phyloP scores from a whole-genome alignment of 2,797 vertebrate species.

The Chromis chromis region DNA sequence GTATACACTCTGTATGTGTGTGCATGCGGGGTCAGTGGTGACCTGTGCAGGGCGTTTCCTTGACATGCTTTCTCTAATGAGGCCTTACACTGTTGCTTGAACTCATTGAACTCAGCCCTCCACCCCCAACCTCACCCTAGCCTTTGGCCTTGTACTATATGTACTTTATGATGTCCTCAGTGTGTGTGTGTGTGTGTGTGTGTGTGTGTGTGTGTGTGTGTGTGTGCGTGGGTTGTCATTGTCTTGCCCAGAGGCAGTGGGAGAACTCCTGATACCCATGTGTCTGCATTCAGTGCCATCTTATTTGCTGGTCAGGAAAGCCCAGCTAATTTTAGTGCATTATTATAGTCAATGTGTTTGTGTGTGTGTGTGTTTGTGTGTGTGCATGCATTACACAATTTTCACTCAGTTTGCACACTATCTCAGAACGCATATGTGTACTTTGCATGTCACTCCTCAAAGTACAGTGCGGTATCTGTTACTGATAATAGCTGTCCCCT shows the following conservation, averaged over 20 bases:
- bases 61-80: conserved; percentile 32
- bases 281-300: conserved; percentile 40
- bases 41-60: conserved; percentile 33
- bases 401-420: conserved; percentile 22
- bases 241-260: not conserved
- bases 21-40: conserved; percentile 25
- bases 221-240: not conserved
- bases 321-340: conserved; percentile 21
- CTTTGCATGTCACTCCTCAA: conserved; percentile 48
- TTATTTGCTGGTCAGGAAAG: conserved; percentile 45
- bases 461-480: conserved; percentile 45
- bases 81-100: conserved; percentile 25
- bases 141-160: conserved; percentile 55
- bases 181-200: conserved; percentile 23
- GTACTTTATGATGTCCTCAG: conserved; percentile 34
- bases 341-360: not conserved
- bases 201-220: conserved; percentile 23
- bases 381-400: conserved; percentile 4
- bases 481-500: conserved; percentile 56
- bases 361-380: not conserved
- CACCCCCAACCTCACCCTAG: conserved; percentile 23
- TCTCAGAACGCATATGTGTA: conserved; percentile 46
- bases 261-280: conserved; percentile 32
- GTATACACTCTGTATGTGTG: conserved; percentile 18
- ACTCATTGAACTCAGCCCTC: conserved; percentile 41